Conservation (phyloP, 2,797 vertebrate species). For the Rhinella marina region DNA sequence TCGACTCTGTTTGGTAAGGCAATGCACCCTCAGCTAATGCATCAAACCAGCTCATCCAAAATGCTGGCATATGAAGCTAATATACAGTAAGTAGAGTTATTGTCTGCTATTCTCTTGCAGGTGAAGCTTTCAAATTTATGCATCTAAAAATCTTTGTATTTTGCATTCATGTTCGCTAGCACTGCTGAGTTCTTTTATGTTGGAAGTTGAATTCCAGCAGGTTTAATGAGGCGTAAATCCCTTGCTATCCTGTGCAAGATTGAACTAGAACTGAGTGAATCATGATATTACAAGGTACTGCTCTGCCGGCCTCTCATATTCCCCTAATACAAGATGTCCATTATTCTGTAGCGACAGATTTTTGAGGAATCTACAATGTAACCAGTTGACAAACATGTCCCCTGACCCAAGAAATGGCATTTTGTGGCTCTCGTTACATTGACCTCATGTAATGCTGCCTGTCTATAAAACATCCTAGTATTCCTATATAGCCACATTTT, state of each 20-base stretch:
- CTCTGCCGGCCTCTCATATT: slow-evolving; percentile 36
- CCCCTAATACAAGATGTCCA: slow-evolving; percentile 40
- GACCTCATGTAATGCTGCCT: not conserved
- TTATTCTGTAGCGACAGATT: not conserved
- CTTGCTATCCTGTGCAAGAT: slow-evolving; percentile 26
- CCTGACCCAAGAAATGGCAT: not conserved
- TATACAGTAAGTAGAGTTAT: not conserved
- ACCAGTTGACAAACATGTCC: not conserved
- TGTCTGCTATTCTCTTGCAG: not conserved
- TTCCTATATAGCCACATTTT: not conserved
- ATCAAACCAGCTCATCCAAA: not conserved
- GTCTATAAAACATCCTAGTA: not conserved
- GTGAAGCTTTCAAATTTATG: not conserved
- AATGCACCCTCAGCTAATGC: too few relatives aligned
- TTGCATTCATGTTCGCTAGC: not conserved
- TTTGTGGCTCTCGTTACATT: not conserved
- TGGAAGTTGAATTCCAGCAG: slow-evolving; percentile 31
- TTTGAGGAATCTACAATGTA: slow-evolving; percentile 21
- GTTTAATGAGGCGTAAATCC: slow-evolving; percentile 47
- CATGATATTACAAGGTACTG: slow-evolving; percentile 32
- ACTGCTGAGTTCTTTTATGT: slow-evolving; percentile 28
- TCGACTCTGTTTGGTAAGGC: too few relatives aligned
- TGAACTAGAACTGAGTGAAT: slow-evolving; percentile 43
- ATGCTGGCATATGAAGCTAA: not conserved
- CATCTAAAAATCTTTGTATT: not conserved